Evolutionary conservation across 1,140 invertebrate species (phyloP), one percentile per base, ranked within the genome.

Genomic region (Hypothenemus hampei): DNA sequence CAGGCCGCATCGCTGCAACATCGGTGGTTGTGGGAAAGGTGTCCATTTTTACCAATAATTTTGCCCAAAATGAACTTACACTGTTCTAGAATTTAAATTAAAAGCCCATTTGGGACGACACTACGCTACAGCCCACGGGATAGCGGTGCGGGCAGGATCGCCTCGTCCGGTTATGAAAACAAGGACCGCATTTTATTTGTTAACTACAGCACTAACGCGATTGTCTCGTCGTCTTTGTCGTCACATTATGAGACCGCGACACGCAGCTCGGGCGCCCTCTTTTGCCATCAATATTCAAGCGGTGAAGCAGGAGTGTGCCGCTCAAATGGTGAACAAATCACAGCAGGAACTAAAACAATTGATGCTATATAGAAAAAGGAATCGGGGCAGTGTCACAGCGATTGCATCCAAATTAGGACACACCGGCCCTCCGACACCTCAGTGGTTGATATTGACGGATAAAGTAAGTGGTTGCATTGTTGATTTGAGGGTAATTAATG

Each of bases 111-210:
- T 62, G 85, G 89, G 87, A 47, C 81, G 93, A 56, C 93, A 98
- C 75, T 89, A 93, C 72, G 91, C 91, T 8, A 91, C 87, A 60
- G 88, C 89, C 24, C 93, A 97, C 75, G 92, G 92, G 26, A 75
- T 76, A 56, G 76, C 79, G 65, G 79, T 80, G 65, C 77, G 78
- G 37, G 76, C 77, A 39, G 90, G 87, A 19, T 89, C 88, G 20
- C 89, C 91, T 2, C 77, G 92, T 26, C 93, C 93, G 18, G 89
- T 97, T 0, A 94, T 97, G 91, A 97, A 97, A 75, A 97, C 94
- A 31, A 80, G 93, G 63, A 93, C 93, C 57, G 93, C 93, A 20
- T 97, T 97, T 75, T 97, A 94, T 76, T 77, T 97, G 61, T 84
- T 88, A 66, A 93, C 89, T 3, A 93, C 92, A 59, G 83, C 89